A percentile compares a stretch with the other conserved stretches of the same genome.
Evolutionary conservation across 2,888 invertebrate species (phyloP).

Genomic region (Melanotus villosus): DNA sequence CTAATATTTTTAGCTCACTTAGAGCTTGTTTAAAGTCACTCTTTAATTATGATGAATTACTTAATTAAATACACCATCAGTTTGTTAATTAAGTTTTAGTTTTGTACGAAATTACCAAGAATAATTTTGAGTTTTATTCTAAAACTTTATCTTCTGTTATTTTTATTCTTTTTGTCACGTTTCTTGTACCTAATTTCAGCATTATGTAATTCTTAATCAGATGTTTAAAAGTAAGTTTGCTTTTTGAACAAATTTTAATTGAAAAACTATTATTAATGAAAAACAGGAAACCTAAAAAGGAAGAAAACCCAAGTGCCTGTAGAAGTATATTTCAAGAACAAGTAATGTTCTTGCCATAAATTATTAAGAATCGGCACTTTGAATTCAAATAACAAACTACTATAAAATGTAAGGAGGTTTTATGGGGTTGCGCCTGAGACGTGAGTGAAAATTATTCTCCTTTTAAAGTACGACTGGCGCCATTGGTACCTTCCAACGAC

Average conservation of each 20-base stretch:
- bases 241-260: no score
- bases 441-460: constrained; percentile 31
- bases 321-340: neutral
- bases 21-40: constrained; percentile 1
- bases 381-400: constrained; percentile 33
- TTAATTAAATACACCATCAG: neutral
- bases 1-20: neutral
- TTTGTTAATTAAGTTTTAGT: neutral
- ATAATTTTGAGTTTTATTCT: neutral
- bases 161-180: no score
- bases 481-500: constrained; percentile 9
- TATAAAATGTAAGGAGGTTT: constrained; percentile 37
- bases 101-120: neutral
- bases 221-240: no score
- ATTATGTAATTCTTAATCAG: no score
- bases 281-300: neutral
- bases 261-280: no score
- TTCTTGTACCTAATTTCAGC: no score
- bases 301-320: neutral
- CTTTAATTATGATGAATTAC: neutral
- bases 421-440: constrained; percentile 31
- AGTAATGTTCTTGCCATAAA: constrained; percentile 24
- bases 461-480: constrained; percentile 24
- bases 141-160: no score
- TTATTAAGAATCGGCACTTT: constrained; percentile 39